These are phyloP conservation scores for Cephus spinipes DNA, from an alignment of 2,888 invertebrate genomes.

Conservation along the genomic window DNA sequence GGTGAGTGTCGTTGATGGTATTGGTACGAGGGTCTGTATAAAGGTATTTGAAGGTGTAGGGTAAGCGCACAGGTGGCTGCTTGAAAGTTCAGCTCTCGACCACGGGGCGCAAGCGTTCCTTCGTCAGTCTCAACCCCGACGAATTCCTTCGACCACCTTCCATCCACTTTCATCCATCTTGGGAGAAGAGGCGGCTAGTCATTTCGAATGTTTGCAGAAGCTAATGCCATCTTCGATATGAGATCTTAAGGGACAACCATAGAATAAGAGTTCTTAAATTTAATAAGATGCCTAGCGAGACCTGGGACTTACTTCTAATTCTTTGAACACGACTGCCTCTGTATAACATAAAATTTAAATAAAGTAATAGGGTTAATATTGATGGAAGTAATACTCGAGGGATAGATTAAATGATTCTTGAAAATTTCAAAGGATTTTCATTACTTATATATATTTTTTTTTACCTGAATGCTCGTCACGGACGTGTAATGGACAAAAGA, in stretches of 20 bases:
- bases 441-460: background rate
- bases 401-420: background rate
- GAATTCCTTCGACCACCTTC: slow-evolving; percentile 16
- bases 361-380: background rate
- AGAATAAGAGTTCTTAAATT: background rate
- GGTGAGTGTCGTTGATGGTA: slow-evolving; percentile 21
- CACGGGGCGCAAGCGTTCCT: slow-evolving; percentile 46
- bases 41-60: slow-evolving; percentile 10
- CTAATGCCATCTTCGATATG: slow-evolving; percentile 18
- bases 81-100: slow-evolving; percentile 38
- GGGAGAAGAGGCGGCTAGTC: background rate
- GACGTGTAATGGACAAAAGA: background rate
- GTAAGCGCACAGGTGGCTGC: slow-evolving; percentile 46
- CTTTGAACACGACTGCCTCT: too few relatives aligned
- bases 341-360: background rate
- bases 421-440: background rate
- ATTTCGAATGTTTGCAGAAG: background rate
- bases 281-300: too few relatives aligned
- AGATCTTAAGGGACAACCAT: slow-evolving; percentile 1
- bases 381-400: background rate
- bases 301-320: too few relatives aligned
- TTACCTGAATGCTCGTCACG: background rate
- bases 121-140: background rate
- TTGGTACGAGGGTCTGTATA: slow-evolving; percentile 32
- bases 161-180: slow-evolving; percentile 9